Conservation (phyloP, 2,888 invertebrate species). For the Melanophora roralis region DNA sequence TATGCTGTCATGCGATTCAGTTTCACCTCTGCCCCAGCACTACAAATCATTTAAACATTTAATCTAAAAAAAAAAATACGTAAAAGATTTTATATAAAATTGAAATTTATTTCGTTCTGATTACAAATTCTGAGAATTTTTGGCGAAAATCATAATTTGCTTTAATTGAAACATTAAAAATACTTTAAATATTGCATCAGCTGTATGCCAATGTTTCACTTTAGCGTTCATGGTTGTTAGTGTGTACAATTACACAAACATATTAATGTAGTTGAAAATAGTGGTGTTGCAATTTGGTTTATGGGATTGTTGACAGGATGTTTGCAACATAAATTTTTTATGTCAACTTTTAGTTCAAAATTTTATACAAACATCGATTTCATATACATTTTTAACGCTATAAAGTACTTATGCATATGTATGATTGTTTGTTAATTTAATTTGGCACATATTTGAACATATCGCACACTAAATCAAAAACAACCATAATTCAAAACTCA, state of each 20-base stretch:
- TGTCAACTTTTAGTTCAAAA: background rate
- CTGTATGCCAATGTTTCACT: background rate
- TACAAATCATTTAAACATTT: slow-evolving; percentile 59
- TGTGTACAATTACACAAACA: background rate
- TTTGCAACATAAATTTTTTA: slow-evolving; percentile 53
- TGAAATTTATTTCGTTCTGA: slow-evolving; percentile 40
- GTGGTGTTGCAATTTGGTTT: background rate
- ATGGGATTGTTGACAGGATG: slow-evolving; percentile 53
- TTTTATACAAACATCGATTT: too few relatives aligned
- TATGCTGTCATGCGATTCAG: slow-evolving; percentile 9
- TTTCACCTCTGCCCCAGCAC: slow-evolving; percentile 8
- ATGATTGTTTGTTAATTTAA: background rate
- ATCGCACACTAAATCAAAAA: too few relatives aligned
- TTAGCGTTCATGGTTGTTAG: background rate
- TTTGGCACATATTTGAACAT: too few relatives aligned
- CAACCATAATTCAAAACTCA: too few relatives aligned
- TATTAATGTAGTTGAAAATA: too few relatives aligned
- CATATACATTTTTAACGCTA: background rate
- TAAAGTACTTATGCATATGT: too few relatives aligned
- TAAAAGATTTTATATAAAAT: slow-evolving; percentile 22
- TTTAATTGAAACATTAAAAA: slow-evolving; percentile 62
- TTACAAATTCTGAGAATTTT: slow-evolving; percentile 61
- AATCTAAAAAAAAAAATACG: slow-evolving; percentile 58
- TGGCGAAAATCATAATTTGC: slow-evolving; percentile 54
- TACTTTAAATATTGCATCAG: slow-evolving; percentile 16